Base-by-base conservation (phyloP, 2,888 invertebrate genomes). In the Ormyrus thymus region DNA sequence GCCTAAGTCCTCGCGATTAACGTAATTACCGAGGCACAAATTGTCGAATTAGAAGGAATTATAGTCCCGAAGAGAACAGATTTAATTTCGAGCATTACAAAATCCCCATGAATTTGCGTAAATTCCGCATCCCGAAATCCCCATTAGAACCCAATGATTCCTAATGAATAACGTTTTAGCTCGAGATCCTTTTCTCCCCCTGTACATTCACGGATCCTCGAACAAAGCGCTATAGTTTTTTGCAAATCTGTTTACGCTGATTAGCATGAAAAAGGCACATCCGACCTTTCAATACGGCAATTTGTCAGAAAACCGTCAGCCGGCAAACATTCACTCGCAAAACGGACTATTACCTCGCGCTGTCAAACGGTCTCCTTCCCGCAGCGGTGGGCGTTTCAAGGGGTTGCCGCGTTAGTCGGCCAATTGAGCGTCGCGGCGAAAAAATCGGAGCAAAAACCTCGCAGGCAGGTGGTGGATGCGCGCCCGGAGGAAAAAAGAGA, bases 1-100 rank as follows among this genome's bases (percentile, higher is more conserved):
- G 59, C 73, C 59, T 73, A 76, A 76, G 65, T 65, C 76, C 13
- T 69, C 13, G 45, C 68, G 29, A 80, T 80, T 70, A 80, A 43
- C 73, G 55, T 74, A 73, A 76, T 80, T 13, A 56, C 29, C 29
- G 65, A 51, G 69, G 43, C 8, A 55, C 59, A 73, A 76, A 80
- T 73, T 69, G 68, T 69, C 69, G 53, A 68, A 76, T 80, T 76
- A 80, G 61, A n/a, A 50, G 11, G 56, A 43, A 76, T 68, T 71
- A 65, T 50, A 50, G 11, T 61, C 61, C 53, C 1, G 48, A 68
- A 62, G 10, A 4, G 29, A 29, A 45, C 29, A 46, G 7, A 65
- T 61, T 61, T 61, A 68, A 61, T 55, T 13, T 58, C 50, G 65
- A 61, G 29, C 46, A n/a, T 75, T 65, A 68, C 15, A 45, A 56